Evolutionary conservation across 1,140 invertebrate species (phyloP).

Genomic region (Teleogryllus occipitalis): DNA sequence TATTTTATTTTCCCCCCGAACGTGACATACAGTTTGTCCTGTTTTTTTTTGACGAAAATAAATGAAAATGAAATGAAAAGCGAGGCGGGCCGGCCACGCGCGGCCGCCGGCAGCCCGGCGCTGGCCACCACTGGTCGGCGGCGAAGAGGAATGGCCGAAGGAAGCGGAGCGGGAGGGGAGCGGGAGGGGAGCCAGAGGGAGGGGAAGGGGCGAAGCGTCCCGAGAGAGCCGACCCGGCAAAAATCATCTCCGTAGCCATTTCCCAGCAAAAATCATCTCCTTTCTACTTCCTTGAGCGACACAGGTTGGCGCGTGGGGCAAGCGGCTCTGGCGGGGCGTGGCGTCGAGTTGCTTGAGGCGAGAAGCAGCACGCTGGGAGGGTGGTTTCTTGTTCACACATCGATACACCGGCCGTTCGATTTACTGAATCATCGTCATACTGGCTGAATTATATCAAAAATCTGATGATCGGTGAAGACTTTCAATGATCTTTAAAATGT

Average conservation of each 20-base stretch:
- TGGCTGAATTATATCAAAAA: no score
- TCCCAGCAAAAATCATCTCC: conserved; percentile 21
- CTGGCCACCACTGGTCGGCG: neutral
- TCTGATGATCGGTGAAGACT: no score
- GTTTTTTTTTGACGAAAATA: no score
- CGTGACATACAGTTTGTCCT: no score
- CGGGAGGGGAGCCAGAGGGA: neutral
- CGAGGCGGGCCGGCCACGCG: neutral
- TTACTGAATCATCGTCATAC: no score
- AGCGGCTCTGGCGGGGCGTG: neutral
- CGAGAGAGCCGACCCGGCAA: conserved; percentile 33
- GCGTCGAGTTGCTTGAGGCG: neutral
- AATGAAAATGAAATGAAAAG: no score
- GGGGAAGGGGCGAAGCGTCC: conserved; percentile 21
- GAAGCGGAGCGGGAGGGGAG: conserved; percentile 14
- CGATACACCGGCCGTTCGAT: no score
- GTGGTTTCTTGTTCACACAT: no score
- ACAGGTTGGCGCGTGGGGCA: neutral
- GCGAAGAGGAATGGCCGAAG: conserved; percentile 18
- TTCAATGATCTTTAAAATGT: no score
- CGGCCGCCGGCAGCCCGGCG: no score
- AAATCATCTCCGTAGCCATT: conserved; percentile 34
- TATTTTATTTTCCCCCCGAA: no score
- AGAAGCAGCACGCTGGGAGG: no score
- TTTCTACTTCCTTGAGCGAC: neutral